Base-by-base conservation (phyloP, 1,140 invertebrate species). In the Agrypnia vestita region DNA sequence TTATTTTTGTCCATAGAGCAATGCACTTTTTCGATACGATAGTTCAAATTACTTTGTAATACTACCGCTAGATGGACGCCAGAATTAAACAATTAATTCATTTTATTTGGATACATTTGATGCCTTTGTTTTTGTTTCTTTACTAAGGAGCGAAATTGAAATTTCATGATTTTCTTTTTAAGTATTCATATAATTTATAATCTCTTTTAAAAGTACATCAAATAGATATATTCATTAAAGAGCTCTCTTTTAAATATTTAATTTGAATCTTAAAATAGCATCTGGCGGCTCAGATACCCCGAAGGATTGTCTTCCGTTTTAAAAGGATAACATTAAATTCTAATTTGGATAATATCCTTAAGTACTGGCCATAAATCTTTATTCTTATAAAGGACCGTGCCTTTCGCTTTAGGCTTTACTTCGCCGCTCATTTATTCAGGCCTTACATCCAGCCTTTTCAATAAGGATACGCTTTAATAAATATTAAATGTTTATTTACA, bases 291-390 rank as follows among this genome's bases (percentile, higher is more conserved):
- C 64, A 74, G 75, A 81, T 81, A 72, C 62, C 59, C 76, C 53
- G 67, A 55, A 73, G 69, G 53, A 61, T 46, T 64, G 62, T 72
- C 59, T 73, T 77, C 55, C 55, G 71, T 53, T 62, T 72, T 77
- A 19, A 75, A 62, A 53, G 53, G 75, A 74, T 81, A 81, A 77
- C 75, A 78, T 81, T 81, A 73, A 77, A 81, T 77, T 74, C 67
- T 74, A 74, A 81, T 81, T 81, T 81, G 56, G 67, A 56, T 74
- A 64, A 77, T 78, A 81, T 78, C 80, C 67, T 71, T 81, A 72
- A 81, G 55, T 56, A 71, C 53, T 62, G 19, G 51, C 69, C 21
- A 77, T 81, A 81, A 81, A 81, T 81, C 74, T 75, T n/a, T 44
- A 43, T 75, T 75, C 19, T 75, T 75, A 59, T 43, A 75, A 44